Conservation (phyloP, 2,797 vertebrate species). For the Astyanax mexicanus region DNA sequence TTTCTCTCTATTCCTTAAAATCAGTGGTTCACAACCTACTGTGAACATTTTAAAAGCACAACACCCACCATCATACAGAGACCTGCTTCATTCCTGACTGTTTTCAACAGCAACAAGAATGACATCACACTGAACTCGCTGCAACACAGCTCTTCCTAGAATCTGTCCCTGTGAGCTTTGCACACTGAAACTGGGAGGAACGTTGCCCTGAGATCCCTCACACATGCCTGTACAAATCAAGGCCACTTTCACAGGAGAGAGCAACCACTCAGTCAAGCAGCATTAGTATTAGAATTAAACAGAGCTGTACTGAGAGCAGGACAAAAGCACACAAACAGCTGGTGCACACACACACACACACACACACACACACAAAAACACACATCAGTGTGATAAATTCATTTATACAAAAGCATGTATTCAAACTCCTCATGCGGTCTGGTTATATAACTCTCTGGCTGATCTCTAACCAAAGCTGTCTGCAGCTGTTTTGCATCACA, state of each 20-base stretch:
- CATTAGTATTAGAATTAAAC: not conserved
- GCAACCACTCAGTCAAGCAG: not conserved
- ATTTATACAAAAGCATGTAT: not conserved
- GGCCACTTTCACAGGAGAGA: not conserved
- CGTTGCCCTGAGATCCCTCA: not conserved
- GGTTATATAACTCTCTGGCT: not conserved
- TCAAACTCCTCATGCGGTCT: not conserved
- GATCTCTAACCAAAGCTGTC: not conserved
- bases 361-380: too few species aligned
- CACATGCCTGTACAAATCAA: not conserved
- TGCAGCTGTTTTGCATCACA: not conserved
- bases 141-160: not conserved
- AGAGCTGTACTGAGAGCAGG: not conserved
- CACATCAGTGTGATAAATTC: not conserved
- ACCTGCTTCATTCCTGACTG: too few species aligned
- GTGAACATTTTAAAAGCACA: too few species aligned
- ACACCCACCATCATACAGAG: too few species aligned
- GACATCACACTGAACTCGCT: not conserved
- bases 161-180: not conserved
- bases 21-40: too few species aligned
- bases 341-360: not conserved
- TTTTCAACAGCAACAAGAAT: not conserved
- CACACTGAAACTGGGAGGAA: not conserved
- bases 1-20: too few species aligned
- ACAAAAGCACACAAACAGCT: not conserved